phyloP scores from a whole-genome alignment of 2,113 vertebrate genomes.

The Micronycteris hirsuta region DNA sequence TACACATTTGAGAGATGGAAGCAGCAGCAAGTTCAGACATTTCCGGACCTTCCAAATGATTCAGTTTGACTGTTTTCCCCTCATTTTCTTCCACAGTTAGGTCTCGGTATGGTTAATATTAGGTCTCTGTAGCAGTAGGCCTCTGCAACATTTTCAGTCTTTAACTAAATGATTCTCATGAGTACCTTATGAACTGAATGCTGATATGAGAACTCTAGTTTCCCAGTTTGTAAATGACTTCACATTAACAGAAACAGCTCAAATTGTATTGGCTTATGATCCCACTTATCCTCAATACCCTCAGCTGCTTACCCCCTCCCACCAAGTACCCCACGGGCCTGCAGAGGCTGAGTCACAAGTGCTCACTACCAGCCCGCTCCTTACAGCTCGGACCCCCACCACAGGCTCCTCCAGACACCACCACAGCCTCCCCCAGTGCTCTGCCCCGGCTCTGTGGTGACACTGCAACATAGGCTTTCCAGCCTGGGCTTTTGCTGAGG shows the following conservation, averaged over 20 bases:
- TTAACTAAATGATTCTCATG: constrained; percentile 47
- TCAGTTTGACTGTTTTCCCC: constrained; percentile 30
- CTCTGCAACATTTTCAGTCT: constrained; percentile 47
- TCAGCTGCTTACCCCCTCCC: not conserved
- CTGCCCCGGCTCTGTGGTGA: not conserved
- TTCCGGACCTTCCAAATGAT: constrained; percentile 22
- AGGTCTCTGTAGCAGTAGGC: constrained; percentile 16
- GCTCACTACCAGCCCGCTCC: not conserved
- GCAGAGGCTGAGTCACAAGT: not conserved
- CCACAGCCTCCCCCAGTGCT: rapidly evolving
- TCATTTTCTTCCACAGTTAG: constrained; percentile 43
- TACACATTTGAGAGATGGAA: not conserved
- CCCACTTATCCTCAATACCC: not conserved
- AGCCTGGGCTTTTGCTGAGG: not conserved
- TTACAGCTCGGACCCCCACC: not conserved
- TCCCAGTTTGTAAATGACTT: constrained; percentile 26
- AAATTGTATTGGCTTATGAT: constrained; percentile 2
- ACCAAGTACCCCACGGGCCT: not conserved
- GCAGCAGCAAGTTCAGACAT: not conserved
- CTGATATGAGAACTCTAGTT: constrained; percentile 44
- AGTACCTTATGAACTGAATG: constrained; percentile 51
- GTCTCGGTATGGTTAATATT: constrained; percentile 35
- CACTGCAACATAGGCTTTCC: not conserved
- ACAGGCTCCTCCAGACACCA: not conserved
- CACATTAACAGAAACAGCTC: constrained; percentile 39